Base-by-base conservation (phyloP, 2,888 invertebrate species). In the Ennomos erosarius region DNA sequence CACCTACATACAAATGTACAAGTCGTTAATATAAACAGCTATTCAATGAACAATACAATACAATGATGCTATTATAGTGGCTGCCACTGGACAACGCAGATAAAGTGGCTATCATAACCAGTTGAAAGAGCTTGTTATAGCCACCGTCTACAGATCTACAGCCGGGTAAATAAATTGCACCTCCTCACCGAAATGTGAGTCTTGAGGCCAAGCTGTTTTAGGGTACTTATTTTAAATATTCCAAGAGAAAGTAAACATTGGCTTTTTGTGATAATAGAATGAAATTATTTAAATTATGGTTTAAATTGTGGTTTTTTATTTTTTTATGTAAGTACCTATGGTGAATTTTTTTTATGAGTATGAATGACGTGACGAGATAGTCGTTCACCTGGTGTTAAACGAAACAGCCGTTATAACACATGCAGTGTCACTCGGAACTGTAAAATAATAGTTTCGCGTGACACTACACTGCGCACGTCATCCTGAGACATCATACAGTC, bases 81-180 rank as follows among this genome's bases (percentile, higher is more conserved):
- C 49, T 12, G 52, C 48, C 36, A 42, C 53, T 44, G 59, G 58
- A 10, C 47, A 52, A 39, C 53, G 48, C 36, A 37, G 49, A 54
- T 44, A 59, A 53, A 59, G 45, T 55, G 59, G 46, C 54, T 42
- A 51, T 59, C 55, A 47, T 55, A 36, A 59, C 58, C 50, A 47
- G 54, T 55, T 59, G 55, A 55, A 50, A 51, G 50, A 55, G 54
- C 50, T 55, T 40, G 50, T 54, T 54, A 54, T 44, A 58, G 47
- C 52, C 38, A 39, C 44, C 49, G 35, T 37, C 38, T 34, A n/a
- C 10, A 26, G 44, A 33, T 34, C 11, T 45, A 51, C 51, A 10
- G 34, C 33, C 9, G 47, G 43, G n/a, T 26, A 26, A 4, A 51
- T 38, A 52, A 52, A 57, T 52, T 52, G 57, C 38, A 52, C 36